Conservation (phyloP, 2,797 vertebrate species). For the Darevskia nairensis region DNA sequence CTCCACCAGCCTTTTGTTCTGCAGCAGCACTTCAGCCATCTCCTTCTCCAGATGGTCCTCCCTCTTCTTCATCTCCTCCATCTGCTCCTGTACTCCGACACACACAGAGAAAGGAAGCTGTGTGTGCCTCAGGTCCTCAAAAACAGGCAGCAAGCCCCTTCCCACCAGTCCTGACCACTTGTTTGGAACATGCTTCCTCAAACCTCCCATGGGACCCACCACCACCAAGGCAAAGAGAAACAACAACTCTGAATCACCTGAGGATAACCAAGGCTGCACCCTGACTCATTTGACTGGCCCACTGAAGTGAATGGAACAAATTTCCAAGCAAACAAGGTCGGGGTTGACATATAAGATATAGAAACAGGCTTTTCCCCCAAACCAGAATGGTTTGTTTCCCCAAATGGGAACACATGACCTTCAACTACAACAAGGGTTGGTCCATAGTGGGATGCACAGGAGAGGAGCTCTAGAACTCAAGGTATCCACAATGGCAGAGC, state of each 20-base stretch:
- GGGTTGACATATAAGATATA: background rate
- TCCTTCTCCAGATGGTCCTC: conserved; percentile 79
- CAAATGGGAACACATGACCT: too few relatives aligned
- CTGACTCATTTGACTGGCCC: background rate
- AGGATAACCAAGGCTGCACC: background rate
- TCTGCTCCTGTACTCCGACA: conserved; percentile 78
- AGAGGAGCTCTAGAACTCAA: background rate
- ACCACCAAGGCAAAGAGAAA: too few relatives aligned
- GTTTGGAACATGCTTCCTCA: background rate
- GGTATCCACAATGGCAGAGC: background rate
- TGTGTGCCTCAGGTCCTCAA: background rate
- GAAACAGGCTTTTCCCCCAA: too few relatives aligned
- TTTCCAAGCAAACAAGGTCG: too few relatives aligned
- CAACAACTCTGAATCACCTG: too few relatives aligned
- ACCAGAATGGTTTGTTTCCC: background rate
- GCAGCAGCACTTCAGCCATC: conserved; percentile 69
- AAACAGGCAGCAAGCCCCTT: background rate
- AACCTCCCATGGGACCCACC: background rate
- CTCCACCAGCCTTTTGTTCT: conserved; percentile 81
- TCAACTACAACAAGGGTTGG: background rate
- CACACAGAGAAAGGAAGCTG: background rate
- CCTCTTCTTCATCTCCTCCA: conserved; percentile 79
- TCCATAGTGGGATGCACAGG: background rate
- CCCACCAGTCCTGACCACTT: background rate
- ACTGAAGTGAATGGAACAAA: too few relatives aligned